Conservation (phyloP, 2,113 vertebrate species). For the Scolopax mira region DNA sequence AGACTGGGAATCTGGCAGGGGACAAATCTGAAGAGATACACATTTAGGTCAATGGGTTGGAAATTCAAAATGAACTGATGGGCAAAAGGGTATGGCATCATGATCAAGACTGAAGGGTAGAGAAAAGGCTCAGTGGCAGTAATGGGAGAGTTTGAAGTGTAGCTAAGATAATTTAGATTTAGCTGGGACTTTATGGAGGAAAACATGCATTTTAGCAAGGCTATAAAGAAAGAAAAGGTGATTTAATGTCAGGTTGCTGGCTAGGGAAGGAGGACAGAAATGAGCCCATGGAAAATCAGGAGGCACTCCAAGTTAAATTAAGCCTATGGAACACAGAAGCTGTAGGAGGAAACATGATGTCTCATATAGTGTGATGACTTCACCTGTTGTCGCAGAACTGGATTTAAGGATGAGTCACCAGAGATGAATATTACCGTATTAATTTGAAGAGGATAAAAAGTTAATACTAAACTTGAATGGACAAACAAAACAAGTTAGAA, state of each 20-base stretch:
- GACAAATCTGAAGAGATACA: neutral
- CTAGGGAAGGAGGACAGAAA: neutral
- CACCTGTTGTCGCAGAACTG: neutral
- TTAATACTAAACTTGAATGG: neutral
- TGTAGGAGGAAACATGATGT: neutral
- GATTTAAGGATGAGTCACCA: conserved; percentile 8
- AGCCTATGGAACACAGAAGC: neutral
- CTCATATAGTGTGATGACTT: neutral
- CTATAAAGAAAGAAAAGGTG: neutral
- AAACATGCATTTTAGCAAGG: neutral
- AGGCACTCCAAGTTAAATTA: conserved; percentile 5
- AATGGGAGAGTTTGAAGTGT: neutral
- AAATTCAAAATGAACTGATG: neutral
- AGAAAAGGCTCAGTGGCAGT: neutral
- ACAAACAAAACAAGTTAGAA: neutral
- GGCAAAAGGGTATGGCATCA: neutral
- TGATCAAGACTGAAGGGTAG: neutral
- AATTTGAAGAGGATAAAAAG: neutral
- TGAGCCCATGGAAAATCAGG: neutral
- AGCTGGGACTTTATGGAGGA: neutral
- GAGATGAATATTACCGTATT: neutral
- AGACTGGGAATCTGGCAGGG: neutral
- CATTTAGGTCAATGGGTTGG: neutral
- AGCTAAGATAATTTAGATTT: neutral
- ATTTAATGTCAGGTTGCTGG: neutral